Base-by-base conservation (phyloP, 2,113 vertebrate species). In the Chrysemys picta region DNA sequence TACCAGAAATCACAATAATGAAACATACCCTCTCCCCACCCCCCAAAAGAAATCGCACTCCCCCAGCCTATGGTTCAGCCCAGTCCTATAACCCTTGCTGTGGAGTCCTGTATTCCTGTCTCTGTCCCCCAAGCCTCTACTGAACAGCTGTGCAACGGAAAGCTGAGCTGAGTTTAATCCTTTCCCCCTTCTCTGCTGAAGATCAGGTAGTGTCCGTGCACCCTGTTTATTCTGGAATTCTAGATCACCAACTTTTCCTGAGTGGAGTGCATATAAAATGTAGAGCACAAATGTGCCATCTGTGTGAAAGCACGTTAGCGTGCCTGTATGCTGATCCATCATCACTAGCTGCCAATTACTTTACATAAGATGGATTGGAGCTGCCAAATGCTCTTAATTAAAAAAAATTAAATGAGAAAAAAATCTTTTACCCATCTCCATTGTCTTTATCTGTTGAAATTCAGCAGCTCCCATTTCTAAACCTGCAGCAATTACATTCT, bases 361-460 rank as follows among this genome's bases (percentile, higher is more conserved):
- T 94, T 65, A 57, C 3, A 0, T 65, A 90, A 90, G 82, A 95
- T 27, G 85, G 93, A 95, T 42, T 82, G 91, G 3, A 2, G 29
- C 29, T 89, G 35, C 87, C 53, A 91, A 65, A 42, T 59, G 29
- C 49, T 94, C 47, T 87, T 82, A 92, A 87, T 84, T 31, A 10
- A 80, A 93, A 91, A 27, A 93, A 84, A 84, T 1, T 9, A 81
- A 35, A 89, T 87, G 54, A 85, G 91, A 93, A 76, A 52, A 93
- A 1, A 93, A 53, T 89, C 90, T 92, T 95, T 92, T 83, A 54
- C 19, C 88, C 49, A 62, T 93, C 80, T 82, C 25, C 88, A 25
- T 69, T 90, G 21, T 92, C 80, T 93, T 95, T 94, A 78, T 89
- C 80, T 91, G 52, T 86, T 88, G 56, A 96, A 94, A 93, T 88